A percentile compares a stretch with the other conserved stretches of the same genome.
Evolutionary conservation across 2,888 invertebrate species (phyloP).

Genomic region (Cosmia trapezina): DNA sequence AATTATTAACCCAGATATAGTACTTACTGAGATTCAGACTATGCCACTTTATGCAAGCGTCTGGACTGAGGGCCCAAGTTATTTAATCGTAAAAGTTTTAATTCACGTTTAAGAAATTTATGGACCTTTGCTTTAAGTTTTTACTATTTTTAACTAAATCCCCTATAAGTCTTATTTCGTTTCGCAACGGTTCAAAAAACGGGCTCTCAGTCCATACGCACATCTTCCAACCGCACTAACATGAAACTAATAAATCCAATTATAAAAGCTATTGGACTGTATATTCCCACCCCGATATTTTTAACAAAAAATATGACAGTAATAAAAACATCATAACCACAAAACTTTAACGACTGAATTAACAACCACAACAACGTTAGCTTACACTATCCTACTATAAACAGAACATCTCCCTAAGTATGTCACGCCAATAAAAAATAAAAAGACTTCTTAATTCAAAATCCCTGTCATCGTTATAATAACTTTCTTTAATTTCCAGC

Average conservation of each 20-base stretch:
- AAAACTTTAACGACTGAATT: constrained; percentile 46
- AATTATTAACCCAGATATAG: too few relatives aligned
- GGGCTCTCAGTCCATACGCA: too few relatives aligned
- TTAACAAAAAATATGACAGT: constrained; percentile 34
- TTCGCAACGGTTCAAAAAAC: too few relatives aligned
- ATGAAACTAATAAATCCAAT: constrained; percentile 23
- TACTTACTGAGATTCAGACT: too few relatives aligned
- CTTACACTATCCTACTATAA: constrained; percentile 53
- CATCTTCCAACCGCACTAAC: not conserved
- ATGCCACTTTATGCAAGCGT: too few relatives aligned
- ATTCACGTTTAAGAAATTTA: too few relatives aligned
- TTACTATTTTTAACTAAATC: too few relatives aligned
- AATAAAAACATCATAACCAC: constrained; percentile 47
- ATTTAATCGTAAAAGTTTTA: too few relatives aligned
- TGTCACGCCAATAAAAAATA: constrained; percentile 58
- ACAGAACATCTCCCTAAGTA: constrained; percentile 55
- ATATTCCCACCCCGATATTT: constrained; percentile 29
- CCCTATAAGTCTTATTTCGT: too few relatives aligned
- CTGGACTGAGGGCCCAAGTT: too few relatives aligned
- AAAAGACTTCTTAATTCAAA: constrained; percentile 63
- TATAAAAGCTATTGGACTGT: constrained; percentile 3
- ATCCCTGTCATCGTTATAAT: constrained; percentile 64
- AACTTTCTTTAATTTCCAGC: constrained; percentile 68
- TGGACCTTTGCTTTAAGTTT: too few relatives aligned
- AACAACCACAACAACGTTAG: constrained; percentile 54